These are phyloP conservation scores for Diphyllodes magnificus DNA, from an alignment of 2,113 vertebrate species.

Conservation along the genomic window DNA sequence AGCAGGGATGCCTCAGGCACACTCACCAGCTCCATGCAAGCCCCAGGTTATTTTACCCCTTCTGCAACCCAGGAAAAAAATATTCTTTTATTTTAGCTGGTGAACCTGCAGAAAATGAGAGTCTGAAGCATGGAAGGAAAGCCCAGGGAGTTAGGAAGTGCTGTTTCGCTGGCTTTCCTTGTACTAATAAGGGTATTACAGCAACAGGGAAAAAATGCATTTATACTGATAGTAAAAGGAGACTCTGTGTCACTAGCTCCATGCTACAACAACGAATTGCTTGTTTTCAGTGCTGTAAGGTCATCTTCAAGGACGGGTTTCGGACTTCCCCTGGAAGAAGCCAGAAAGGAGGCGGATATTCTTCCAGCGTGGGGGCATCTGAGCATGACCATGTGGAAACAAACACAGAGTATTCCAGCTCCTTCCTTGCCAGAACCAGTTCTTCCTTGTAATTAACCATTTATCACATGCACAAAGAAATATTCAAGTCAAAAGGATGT, in stretches of 20 bases:
- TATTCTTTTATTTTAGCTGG: not conserved
- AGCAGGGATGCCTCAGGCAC: rapidly evolving
- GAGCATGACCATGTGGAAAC: conserved; percentile 4
- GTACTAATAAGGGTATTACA: not conserved
- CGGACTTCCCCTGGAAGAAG: conserved; percentile 34
- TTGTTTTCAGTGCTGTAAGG: conserved; percentile 57
- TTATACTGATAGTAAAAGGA: conserved; percentile 42
- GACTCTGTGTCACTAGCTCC: conserved; percentile 37
- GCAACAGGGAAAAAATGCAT: conserved; percentile 30
- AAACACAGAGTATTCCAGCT: not conserved
- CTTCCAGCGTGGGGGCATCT: not conserved
- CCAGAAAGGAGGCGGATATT: conserved; percentile 22
- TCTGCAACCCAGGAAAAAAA: not conserved
- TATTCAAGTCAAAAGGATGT: not conserved
- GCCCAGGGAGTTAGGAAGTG: not conserved
- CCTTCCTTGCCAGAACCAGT: not conserved
- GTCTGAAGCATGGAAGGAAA: not conserved
- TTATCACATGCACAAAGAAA: not conserved
- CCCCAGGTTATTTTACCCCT: not conserved
- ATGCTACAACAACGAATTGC: conserved; percentile 2
- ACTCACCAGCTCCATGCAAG: not conserved
- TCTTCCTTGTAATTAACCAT: not conserved
- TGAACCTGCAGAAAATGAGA: not conserved
- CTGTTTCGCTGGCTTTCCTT: not conserved
- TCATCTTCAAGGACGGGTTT: conserved; percentile 57